These are phyloP conservation scores for Magallana nippona DNA, from an alignment of 2,888 invertebrate genomes.

Conservation along the genomic window DNA sequence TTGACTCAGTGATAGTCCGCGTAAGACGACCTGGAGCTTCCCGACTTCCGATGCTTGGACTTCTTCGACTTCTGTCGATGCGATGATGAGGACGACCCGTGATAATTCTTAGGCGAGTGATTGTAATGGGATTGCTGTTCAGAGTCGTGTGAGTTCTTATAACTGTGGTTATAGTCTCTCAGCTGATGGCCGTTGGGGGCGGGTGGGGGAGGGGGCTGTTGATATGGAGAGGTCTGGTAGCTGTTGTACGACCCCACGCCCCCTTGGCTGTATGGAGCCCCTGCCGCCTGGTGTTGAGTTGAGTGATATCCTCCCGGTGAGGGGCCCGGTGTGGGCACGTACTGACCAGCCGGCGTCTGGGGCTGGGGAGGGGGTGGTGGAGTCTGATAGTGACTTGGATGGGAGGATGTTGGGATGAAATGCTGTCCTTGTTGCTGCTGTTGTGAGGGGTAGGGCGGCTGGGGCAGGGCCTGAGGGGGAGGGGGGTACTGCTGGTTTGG, in stretches of 20 bases:
- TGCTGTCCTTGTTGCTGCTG: conserved; percentile 27
- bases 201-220: conserved; percentile 35
- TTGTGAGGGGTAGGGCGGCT: not conserved
- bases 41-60: conserved; percentile 25
- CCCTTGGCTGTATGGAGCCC: not conserved
- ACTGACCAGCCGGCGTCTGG: conserved; percentile 27
- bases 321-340: conserved; percentile 46
- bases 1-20: conserved; percentile 17
- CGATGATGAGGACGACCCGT: conserved; percentile 31
- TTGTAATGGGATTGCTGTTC: conserved; percentile 41
- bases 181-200: conserved; percentile 44
- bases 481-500: conserved; percentile 4
- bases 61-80: conserved; percentile 41
- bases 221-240: conserved; percentile 52
- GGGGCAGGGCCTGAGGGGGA: not conserved
- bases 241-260: conserved; percentile 42
- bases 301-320: conserved; percentile 52
- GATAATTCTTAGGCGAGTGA: conserved; percentile 28
- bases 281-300: not conserved
- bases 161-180: conserved; percentile 49
- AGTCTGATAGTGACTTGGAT: conserved; percentile 13
- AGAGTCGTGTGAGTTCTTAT: conserved; percentile 32
- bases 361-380: conserved; percentile 2
- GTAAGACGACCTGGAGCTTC: conserved; percentile 2
- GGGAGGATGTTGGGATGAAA: not conserved